phyloP scores from a whole-genome alignment of 2,888 invertebrate genomes.

The Netelia inedita region DNA sequence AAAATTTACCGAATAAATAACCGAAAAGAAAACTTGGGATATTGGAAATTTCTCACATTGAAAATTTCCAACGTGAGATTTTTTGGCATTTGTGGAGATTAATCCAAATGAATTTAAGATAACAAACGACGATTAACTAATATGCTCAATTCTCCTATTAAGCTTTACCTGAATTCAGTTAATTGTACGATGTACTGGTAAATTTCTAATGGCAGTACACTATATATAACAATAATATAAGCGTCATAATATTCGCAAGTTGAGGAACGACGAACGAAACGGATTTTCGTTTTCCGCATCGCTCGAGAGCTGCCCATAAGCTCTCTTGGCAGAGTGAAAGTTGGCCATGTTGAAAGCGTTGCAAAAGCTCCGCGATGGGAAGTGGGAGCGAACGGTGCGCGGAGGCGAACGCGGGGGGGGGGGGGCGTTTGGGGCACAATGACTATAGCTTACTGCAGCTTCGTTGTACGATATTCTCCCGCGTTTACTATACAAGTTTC shows the following conservation, averaged over 20 bases:
- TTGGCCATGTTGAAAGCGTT: conserved; percentile 44
- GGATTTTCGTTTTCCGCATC: conserved; percentile 44
- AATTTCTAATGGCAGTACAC: background rate
- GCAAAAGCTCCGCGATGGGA: conserved; percentile 14
- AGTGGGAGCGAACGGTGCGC: background rate
- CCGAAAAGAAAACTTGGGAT: no score
- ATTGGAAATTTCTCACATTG: no score
- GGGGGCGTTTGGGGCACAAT: background rate
- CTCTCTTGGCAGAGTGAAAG: conserved; percentile 41
- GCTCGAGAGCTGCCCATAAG: conserved; percentile 17
- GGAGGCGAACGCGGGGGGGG: background rate
- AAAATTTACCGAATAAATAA: no score
- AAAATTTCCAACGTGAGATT: no score
- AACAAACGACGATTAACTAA: no score
- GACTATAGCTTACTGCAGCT: conserved; percentile 12
- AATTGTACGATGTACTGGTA: no score
- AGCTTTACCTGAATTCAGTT: no score
- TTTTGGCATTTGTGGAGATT: no score
- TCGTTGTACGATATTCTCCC: conserved; percentile 16
- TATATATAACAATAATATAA: background rate
- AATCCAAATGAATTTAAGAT: no score
- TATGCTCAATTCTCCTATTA: no score
- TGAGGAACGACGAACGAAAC: conserved; percentile 29
- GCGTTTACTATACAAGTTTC: conserved; percentile 35
- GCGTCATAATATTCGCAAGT: conserved; percentile 18